Evolutionary conservation across 2,888 invertebrate genomes (phyloP).

Genomic region (Lasioglossum morio): DNA sequence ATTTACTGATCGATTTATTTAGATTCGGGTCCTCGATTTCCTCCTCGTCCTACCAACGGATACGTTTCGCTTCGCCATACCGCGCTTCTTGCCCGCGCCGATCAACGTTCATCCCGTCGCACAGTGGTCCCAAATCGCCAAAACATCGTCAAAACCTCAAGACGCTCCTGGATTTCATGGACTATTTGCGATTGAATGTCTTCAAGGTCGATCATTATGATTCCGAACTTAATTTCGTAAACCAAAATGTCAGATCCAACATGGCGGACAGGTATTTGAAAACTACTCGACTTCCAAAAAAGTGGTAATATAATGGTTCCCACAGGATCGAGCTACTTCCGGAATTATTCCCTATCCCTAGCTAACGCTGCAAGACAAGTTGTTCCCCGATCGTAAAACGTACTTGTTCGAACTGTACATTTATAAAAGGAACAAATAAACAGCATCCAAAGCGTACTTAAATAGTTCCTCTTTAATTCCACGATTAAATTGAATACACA

Average conservation of each 20-base stretch:
- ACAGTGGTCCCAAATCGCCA: too few species aligned
- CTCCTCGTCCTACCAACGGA: slow-evolving; percentile 37
- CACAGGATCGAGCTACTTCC: background rate
- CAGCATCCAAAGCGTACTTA: background rate
- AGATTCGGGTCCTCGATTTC: slow-evolving; percentile 81
- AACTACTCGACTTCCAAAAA: too few species aligned
- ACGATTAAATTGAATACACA: background rate
- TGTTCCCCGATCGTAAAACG: background rate
- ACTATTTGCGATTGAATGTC: too few species aligned
- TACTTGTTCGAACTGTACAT: background rate
- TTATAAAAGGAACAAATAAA: background rate
- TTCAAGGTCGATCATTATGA: too few species aligned
- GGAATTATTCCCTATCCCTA: background rate
- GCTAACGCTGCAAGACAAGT: background rate
- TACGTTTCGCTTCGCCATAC: slow-evolving; percentile 20
- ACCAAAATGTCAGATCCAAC: too few species aligned
- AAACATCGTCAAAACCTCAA: too few species aligned
- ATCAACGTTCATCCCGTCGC: background rate
- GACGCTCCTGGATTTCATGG: too few species aligned
- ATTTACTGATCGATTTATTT: slow-evolving; percentile 85
- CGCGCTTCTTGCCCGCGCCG: background rate
- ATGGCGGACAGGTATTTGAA: too few species aligned
- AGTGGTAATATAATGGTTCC: background rate
- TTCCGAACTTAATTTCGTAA: too few species aligned
- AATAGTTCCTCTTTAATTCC: background rate